Evolutionary conservation across 2,113 vertebrate genomes (phyloP).

Genomic region (Daphoenositta chrysoptera): DNA sequence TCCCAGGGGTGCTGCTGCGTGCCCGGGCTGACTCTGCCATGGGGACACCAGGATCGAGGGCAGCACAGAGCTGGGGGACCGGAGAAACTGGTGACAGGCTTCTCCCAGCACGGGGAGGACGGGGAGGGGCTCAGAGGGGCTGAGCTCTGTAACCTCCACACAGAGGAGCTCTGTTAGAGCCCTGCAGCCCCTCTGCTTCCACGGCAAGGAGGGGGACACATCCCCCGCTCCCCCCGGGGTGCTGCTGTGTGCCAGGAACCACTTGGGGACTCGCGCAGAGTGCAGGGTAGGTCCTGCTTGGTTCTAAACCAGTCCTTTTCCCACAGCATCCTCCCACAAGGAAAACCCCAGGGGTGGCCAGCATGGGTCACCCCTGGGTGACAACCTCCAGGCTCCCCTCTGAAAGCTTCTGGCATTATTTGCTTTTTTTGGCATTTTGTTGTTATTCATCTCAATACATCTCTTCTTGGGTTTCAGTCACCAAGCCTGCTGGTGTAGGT

Average conservation of each 20-base stretch:
- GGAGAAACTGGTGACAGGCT: not conserved
- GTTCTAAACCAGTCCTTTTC: not conserved
- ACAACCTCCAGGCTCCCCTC: not conserved
- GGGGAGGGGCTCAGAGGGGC: not conserved
- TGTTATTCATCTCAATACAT: not conserved
- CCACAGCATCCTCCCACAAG: not conserved
- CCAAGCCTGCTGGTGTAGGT: not conserved
- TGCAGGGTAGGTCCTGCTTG: not conserved
- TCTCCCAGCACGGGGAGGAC: fast-evolving
- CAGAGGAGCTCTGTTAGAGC: not conserved
- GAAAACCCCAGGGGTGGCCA: not conserved
- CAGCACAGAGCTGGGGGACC: not conserved
- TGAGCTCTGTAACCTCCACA: not conserved
- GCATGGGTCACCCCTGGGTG: not conserved
- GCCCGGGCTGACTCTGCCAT: not conserved
- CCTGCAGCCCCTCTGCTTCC: not conserved
- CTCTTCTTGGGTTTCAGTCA: not conserved
- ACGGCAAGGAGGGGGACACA: fast-evolving
- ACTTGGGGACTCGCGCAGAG: fast-evolving
- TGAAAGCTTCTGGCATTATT: not conserved
- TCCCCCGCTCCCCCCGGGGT: fast-evolving
- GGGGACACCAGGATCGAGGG: not conserved
- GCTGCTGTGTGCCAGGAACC: not conserved
- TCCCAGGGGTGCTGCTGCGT: fast-evolving
- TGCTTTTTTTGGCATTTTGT: not conserved